A percentile compares a stretch with the other conserved stretches of the same genome.
Evolutionary conservation across 2,888 invertebrate species (phyloP).

Genomic region (Cataglyphis altisquamis): DNA sequence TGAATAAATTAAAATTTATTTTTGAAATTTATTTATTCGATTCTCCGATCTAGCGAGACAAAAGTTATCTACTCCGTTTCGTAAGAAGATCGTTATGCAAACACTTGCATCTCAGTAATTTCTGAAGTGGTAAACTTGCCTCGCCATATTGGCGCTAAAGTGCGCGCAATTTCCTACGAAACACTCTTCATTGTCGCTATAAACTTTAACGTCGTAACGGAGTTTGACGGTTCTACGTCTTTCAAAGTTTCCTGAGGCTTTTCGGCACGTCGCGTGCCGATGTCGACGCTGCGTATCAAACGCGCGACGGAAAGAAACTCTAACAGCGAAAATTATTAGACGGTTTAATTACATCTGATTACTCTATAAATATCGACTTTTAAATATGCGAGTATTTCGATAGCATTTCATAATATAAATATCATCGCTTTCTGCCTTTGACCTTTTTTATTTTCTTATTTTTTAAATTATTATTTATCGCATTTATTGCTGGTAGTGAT

Average conservation of each 20-base stretch:
- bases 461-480: neutral
- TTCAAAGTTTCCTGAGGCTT: conserved; percentile 41
- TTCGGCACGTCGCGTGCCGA: conserved; percentile 36
- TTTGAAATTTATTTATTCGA: neutral
- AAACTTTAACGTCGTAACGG: conserved; percentile 45
- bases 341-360: neutral
- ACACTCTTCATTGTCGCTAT: conserved; percentile 55
- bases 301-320: conserved; percentile 15
- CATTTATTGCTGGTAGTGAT: neutral
- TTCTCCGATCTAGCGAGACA: neutral
- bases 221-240: conserved; percentile 42
- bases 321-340: neutral
- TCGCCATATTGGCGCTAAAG: conserved; percentile 41
- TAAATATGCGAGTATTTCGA: neutral
- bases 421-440: neutral
- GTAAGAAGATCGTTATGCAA: conserved; percentile 42
- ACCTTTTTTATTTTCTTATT: neutral
- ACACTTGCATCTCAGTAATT: conserved; percentile 44
- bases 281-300: conserved; percentile 33
- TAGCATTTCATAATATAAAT: neutral
- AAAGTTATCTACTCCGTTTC: neutral
- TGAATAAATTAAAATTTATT: neutral
- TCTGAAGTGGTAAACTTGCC: conserved; percentile 48
- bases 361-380: neutral
- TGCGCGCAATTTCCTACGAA: conserved; percentile 41